Percentiles rank a stretch among this genome's conserved stretches.
Evolutionary conservation across 2,113 vertebrate genomes (phyloP).

Genomic region (Charina bottae): DNA sequence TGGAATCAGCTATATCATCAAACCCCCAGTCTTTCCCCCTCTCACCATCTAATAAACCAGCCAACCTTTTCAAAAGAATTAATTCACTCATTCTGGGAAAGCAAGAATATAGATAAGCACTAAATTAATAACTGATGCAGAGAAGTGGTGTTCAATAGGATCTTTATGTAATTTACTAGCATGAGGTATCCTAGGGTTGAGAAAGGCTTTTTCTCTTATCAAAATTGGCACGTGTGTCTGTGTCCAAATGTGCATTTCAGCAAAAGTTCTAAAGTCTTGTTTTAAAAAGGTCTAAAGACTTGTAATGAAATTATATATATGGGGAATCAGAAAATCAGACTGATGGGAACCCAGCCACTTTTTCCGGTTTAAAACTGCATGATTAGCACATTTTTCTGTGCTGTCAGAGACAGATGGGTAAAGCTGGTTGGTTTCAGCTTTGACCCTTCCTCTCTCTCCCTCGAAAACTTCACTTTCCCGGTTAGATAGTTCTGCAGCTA

Average conservation of each 20-base stretch:
- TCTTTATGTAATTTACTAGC: background rate
- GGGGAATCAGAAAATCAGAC: background rate
- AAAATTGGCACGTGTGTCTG: no score
- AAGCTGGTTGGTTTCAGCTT: background rate
- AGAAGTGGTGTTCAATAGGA: background rate
- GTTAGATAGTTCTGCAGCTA: background rate
- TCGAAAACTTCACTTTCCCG: background rate
- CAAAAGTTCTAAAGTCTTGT: slow-evolving; percentile 1
- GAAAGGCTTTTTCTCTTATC: background rate
- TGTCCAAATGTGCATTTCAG: background rate
- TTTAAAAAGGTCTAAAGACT: slow-evolving; percentile 1
- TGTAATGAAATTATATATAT: slow-evolving; percentile 7
- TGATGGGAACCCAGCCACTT: background rate
- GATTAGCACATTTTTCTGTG: background rate
- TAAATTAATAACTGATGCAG: background rate
- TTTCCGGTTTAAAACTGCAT: background rate
- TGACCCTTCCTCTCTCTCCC: background rate
- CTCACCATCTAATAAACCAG: background rate
- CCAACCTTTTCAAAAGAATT: no score
- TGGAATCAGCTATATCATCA: background rate
- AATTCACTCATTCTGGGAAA: background rate
- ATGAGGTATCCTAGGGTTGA: background rate
- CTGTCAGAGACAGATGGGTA: slow-evolving; percentile 8
- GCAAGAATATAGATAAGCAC: background rate
- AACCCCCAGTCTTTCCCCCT: background rate